Percentiles rank a stretch among this genome's conserved stretches.
Evolutionary conservation across 1,140 invertebrate genomes (phyloP).

Genomic region (Drosophila bocqueti): DNA sequence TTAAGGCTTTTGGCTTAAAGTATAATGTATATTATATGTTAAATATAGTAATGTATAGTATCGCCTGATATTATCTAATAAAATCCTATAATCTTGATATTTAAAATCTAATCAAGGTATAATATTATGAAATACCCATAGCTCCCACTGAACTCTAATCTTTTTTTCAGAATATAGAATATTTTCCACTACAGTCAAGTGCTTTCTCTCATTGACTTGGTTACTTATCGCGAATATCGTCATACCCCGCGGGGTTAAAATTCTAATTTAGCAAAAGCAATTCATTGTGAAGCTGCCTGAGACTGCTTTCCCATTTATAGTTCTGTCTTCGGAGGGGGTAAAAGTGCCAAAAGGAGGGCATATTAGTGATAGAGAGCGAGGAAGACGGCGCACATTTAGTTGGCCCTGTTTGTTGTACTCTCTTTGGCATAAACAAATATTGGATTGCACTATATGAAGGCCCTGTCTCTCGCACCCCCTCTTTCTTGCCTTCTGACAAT

Average conservation of each 20-base stretch:
- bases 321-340: not conserved
- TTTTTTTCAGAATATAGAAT: not conserved
- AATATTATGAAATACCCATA: not conserved
- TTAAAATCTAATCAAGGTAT: not conserved
- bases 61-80: too few species aligned
- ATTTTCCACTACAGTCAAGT: not conserved
- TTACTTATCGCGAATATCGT: not conserved
- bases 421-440: conserved; percentile 71
- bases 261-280: conserved; percentile 46
- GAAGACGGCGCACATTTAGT: conserved; percentile 30
- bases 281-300: conserved; percentile 32
- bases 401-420: conserved; percentile 59
- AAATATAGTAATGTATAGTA: too few species aligned
- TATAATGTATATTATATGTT: too few species aligned
- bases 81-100: not conserved
- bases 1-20: too few species aligned
- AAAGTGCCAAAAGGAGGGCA: not conserved
- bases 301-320: conserved; percentile 31
- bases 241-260: conserved; percentile 13
- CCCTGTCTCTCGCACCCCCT: not conserved
- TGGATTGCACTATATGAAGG: conserved; percentile 34
- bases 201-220: not conserved
- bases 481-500: conserved; percentile 3
- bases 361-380: conserved; percentile 8
- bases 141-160: not conserved